These are phyloP conservation scores for Rhagoletis zephyria DNA, from an alignment of 1,140 invertebrate species.

Conservation along the genomic window DNA sequence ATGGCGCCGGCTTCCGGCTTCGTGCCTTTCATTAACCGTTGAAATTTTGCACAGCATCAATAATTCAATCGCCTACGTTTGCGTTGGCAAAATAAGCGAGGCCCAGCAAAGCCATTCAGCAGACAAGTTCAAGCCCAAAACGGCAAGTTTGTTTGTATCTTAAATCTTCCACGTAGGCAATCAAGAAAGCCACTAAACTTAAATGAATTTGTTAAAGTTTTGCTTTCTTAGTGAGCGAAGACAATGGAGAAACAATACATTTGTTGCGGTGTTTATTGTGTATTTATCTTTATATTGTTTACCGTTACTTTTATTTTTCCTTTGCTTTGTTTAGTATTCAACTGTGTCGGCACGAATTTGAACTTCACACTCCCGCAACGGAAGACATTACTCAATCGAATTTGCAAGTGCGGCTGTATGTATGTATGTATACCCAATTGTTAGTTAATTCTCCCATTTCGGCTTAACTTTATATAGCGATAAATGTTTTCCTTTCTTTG, in stretches of 20 bases:
- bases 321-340: not conserved
- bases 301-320: too few relatives aligned
- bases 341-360: conserved; percentile 37
- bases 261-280: too few relatives aligned
- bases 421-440: not conserved
- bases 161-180: not conserved
- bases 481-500: not conserved
- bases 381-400: conserved; percentile 36
- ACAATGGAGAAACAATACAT: not conserved
- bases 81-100: not conserved
- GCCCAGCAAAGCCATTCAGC: not conserved
- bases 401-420: not conserved
- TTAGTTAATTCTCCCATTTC: not conserved
- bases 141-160: not conserved
- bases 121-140: conserved; percentile 36
- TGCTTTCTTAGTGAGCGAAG: not conserved
- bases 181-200: not conserved
- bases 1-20: not conserved
- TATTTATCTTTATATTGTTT: too few relatives aligned
- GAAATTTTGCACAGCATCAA: not conserved
- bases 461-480: not conserved
- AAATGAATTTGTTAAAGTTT: conserved; percentile 33
- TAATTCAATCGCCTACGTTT: not conserved
- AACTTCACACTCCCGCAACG: conserved; percentile 44
- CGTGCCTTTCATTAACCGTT: not conserved